Evolutionary conservation across 2,888 invertebrate species (phyloP), one percentile per base, ranked within the genome.

Genomic region (Sclerodermus sp.): DNA sequence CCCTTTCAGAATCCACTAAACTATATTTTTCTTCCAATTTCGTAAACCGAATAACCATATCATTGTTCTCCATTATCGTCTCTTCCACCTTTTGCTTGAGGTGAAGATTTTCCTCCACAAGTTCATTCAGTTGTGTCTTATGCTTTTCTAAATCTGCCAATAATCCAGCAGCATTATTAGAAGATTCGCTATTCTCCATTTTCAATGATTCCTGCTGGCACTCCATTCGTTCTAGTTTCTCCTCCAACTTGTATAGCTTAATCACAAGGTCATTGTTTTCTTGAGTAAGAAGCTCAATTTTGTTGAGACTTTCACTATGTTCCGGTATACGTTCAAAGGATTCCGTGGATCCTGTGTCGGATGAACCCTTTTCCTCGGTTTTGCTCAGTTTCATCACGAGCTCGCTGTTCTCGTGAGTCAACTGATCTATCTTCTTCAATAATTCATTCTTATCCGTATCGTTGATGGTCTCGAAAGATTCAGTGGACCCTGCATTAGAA

Each of bases 321-420:
- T 70, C 73, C 3, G 74, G 72, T 36, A 77, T 76, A 2, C 71
- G 70, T 49, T 77, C 77, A 42, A 77, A 77, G 0, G 77, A 77
- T 58, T 77, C 77, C 0, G 77, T 77, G 0, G 77, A 77, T 13
- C 77, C 77, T 0, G 72, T 71, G 16, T 74, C 74, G 1, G 74
- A 74, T 0, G 75, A 74, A 13, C 73, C 74, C 48, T 75, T 77
- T 42, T 76, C 76, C 48, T 76, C 76, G 17, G 64, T 60, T 44
- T 73, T 66, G 29, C 56, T 66, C 23, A 76, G 52, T 36, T 74
- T 76, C 57, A 71, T 62, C 0, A 68, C 41, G 8, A 76, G 51
- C 23, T 68, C 70, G 13, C 60, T 67, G 29, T 75, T 76, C 41
- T 76, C 74, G 10, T 73, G 67, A 1, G 69, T 71, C 40, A 77